Evolutionary conservation across 2,888 invertebrate species (phyloP), one percentile per base, ranked within the genome.

Genomic region (Phalera bucephala): DNA sequence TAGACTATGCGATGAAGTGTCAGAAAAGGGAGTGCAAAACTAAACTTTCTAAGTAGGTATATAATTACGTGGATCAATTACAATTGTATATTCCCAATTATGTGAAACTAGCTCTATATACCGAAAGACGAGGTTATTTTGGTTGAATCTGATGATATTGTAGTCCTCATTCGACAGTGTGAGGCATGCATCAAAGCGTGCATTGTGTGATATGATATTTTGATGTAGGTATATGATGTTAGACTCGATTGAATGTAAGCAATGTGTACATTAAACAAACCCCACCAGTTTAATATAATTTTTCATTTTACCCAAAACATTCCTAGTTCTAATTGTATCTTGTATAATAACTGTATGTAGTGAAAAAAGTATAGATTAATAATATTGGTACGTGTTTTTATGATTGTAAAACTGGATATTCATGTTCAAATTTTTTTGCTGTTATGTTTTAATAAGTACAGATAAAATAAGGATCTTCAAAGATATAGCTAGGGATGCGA

Each of bases 151-250:
- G n/a, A n/a, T n/a, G n/a, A n/a, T n/a, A n/a, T n/a, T n/a, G n/a
- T n/a, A n/a, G n/a, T n/a, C n/a, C n/a, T n/a, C n/a, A n/a, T n/a
- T n/a, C n/a, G n/a, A n/a, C n/a, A n/a, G n/a, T n/a, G n/a, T n/a
- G n/a, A n/a, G n/a, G n/a, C n/a, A n/a, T n/a, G n/a, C n/a, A n/a
- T n/a, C n/a, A n/a, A 34, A 32, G 36, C 34, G 23, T 31, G 29
- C 36, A 43, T 42, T 26, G 39, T 27, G 42, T 35, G 59, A 65
- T 74, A 75, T 75, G 78, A 74, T 77, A 76, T 72, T 73, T 68
- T 65, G 51, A 40, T 54, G 39, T 60, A 58, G 47, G 40, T 38
- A 36, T 46, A 32, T 39, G 20, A 43, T 5, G 48, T 48, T 49
- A 41, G 50, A 53, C 34, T 42, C 33, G 23, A 48, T 34, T 40